A percentile compares a stretch with the other conserved stretches of the same genome.
Conservation (phyloP, 1,140 invertebrate genomes). For the Eupristina koningsbergeri region DNA sequence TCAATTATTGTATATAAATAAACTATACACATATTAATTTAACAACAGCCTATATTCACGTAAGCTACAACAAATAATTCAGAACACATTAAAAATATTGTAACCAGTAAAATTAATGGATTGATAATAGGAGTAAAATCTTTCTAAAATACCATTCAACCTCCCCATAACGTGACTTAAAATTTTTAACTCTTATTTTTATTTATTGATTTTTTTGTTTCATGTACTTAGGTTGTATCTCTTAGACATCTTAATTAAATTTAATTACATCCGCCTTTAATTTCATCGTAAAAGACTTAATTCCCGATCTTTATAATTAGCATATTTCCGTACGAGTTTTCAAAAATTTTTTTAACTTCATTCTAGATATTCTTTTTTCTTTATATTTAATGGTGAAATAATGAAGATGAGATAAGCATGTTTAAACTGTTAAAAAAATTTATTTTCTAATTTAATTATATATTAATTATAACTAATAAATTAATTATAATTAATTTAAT, state of each 20-base stretch:
- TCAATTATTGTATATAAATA: not conserved
- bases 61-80: not conserved
- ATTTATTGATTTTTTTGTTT: slow-evolving; percentile 7
- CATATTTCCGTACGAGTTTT: slow-evolving; percentile 8
- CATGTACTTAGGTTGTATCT: not conserved
- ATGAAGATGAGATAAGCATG: too few relatives aligned
- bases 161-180: not conserved
- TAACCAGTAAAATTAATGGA: slow-evolving; percentile 19
- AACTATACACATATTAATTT: not conserved
- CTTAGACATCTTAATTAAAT: slow-evolving; percentile 12
- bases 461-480: too few relatives aligned
- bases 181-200: slow-evolving; percentile 3
- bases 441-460: too few relatives aligned
- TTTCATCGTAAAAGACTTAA: slow-evolving; percentile 29
- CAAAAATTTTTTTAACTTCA: not conserved
- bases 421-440: too few relatives aligned
- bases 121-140: slow-evolving; percentile 11
- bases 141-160: not conserved
- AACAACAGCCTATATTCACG: not conserved
- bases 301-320: slow-evolving; percentile 28
- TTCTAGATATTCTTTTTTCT: too few relatives aligned
- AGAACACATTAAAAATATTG: slow-evolving; percentile 8
- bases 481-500: not conserved
- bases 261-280: slow-evolving; percentile 34
- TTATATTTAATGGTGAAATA: too few relatives aligned